phyloP scores from a whole-genome alignment of 2,113 vertebrate species.

The Stomatorhinus ivindoensis region DNA sequence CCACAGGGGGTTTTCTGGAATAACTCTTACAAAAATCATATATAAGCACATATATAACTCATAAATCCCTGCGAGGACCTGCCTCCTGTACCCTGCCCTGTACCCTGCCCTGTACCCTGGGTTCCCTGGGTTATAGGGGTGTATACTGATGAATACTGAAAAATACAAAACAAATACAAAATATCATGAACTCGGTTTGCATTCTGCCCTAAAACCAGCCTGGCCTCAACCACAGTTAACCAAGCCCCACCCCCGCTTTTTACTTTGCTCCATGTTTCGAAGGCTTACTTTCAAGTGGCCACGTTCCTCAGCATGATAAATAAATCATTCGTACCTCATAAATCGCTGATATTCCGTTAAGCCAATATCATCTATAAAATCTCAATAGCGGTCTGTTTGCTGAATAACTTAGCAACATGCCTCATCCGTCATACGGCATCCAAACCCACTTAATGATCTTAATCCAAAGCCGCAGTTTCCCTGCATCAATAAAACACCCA shows the following conservation, averaged over 20 bases:
- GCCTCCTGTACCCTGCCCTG: background rate
- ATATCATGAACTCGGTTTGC: background rate
- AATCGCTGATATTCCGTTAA: background rate
- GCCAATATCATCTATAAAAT: background rate
- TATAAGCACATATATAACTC: background rate
- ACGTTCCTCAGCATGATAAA: background rate
- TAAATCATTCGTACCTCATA: background rate
- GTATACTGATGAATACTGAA: background rate
- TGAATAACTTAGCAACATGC: background rate
- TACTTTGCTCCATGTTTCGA: background rate
- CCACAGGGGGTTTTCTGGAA: background rate
- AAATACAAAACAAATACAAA: background rate
- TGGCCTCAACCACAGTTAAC: background rate
- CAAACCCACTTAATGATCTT: constrained; percentile 11
- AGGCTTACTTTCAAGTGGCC: background rate
- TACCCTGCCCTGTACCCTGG: background rate
- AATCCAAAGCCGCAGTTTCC: background rate
- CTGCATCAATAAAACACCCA: background rate
- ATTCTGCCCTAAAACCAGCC: background rate
- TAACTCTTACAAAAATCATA: background rate
- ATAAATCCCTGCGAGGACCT: background rate
- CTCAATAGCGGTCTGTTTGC: background rate
- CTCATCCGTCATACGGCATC: constrained; percentile 14
- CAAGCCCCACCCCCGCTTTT: background rate
- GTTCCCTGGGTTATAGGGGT: background rate